These are phyloP conservation scores for Ochotona princeps DNA, from an alignment of 2,113 vertebrate genomes.

Conservation along the genomic window DNA sequence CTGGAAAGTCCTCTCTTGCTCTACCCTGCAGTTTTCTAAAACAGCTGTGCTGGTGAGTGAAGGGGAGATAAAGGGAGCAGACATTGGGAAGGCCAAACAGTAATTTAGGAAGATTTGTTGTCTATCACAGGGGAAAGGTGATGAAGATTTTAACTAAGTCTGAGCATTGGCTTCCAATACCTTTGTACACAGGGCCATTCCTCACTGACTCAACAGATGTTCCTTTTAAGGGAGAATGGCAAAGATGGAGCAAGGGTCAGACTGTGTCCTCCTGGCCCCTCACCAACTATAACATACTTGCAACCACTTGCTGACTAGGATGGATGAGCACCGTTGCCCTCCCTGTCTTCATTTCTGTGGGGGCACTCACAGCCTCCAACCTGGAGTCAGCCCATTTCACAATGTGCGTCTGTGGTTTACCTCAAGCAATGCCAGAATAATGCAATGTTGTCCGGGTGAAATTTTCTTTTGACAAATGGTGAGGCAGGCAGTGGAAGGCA, in stretches of 20 bases:
- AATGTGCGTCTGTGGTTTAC: conserved; percentile 65
- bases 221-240: not conserved
- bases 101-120: not conserved
- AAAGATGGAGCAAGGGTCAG: conserved; percentile 7
- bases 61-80: not conserved
- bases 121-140: not conserved
- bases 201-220: not conserved
- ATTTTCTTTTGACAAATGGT: conserved; percentile 81
- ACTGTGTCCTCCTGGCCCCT: conserved; percentile 10
- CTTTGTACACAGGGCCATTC: not conserved
- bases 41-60: not conserved
- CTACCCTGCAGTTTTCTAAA: not conserved
- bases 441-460: conserved; percentile 62
- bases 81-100: not conserved
- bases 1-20: not conserved
- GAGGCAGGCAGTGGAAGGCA: conserved; percentile 76
- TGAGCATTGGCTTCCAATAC: not conserved
- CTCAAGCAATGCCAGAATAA: conserved; percentile 79
- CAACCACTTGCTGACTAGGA: not conserved
- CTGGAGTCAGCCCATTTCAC: conserved; percentile 60
- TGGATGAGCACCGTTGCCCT: not conserved
- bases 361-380: not conserved
- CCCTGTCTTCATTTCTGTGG: conserved; percentile 51
- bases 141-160: not conserved
- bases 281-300: not conserved